A percentile compares a stretch with the other conserved stretches of the same genome.
Evolutionary conservation across 2,888 invertebrate genomes (phyloP).

Genomic region (Campaea margaritaria): DNA sequence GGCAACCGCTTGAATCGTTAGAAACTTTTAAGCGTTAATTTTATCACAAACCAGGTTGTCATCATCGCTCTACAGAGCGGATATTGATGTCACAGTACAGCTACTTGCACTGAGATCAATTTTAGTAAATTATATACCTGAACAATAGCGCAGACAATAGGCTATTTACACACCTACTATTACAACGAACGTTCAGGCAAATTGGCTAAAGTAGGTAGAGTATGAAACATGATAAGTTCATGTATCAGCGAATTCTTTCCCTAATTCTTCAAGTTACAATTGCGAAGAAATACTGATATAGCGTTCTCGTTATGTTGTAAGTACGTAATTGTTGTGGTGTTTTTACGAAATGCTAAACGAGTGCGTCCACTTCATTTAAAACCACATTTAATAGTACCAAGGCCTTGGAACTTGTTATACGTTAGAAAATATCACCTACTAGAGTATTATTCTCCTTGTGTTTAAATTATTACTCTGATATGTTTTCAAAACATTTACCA

Average conservation of each 20-base stretch:
- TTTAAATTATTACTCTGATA: not conserved
- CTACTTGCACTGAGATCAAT: conserved; percentile 55
- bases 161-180: conserved; percentile 54
- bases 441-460: not conserved
- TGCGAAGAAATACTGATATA: conserved; percentile 40
- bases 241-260: conserved; percentile 37
- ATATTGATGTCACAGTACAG: conserved; percentile 61
- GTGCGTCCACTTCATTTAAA: conserved; percentile 6
- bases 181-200: conserved; percentile 50
- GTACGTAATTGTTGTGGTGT: conserved; percentile 16
- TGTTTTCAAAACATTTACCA: not conserved
- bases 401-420: conserved; percentile 13
- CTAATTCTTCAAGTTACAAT: conserved; percentile 47
- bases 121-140: conserved; percentile 50
- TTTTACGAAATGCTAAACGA: conserved; percentile 16
- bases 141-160: conserved; percentile 58
- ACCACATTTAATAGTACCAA: conserved; percentile 3
- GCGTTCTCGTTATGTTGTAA: conserved; percentile 35
- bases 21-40: conserved; percentile 45
- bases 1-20: conserved; percentile 31
- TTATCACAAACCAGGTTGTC: conserved; percentile 46
- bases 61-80: conserved; percentile 48
- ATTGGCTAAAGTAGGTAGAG: conserved; percentile 35
- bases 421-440: not conserved
- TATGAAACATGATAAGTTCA: conserved; percentile 44